Percentiles rank a stretch among this genome's conserved stretches.
phyloP scores from a whole-genome alignment of 2,888 invertebrate genomes.

The Sisyra nigra region DNA sequence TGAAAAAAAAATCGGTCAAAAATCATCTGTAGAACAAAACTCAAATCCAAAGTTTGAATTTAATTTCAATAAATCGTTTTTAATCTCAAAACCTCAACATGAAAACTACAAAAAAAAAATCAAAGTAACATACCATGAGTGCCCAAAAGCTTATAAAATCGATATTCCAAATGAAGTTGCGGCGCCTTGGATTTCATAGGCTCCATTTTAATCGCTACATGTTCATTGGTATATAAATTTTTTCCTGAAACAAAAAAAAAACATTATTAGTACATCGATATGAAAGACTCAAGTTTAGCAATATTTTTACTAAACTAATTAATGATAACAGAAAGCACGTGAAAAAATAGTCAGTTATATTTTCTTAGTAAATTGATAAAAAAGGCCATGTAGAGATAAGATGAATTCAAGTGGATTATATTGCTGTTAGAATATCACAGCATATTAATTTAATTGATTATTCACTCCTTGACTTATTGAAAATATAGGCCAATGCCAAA shows the following conservation, averaged over 20 bases:
- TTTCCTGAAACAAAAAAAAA: constrained; percentile 62
- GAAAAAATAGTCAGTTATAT: too few species aligned
- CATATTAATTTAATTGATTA: too few species aligned
- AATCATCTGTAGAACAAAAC: not conserved
- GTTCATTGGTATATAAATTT: constrained; percentile 99
- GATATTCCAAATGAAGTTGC: constrained; percentile 98
- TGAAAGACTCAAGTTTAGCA: too few species aligned
- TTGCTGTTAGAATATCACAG: too few species aligned
- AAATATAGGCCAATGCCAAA: too few species aligned
- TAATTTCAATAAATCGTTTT: not conserved
- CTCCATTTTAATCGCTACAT: constrained; percentile 99
- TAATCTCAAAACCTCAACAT: not conserved
- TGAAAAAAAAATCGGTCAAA: not conserved
- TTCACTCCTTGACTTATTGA: too few species aligned
- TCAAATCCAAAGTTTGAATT: not conserved
- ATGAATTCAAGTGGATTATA: too few species aligned
- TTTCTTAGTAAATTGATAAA: too few species aligned
- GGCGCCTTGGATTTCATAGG: constrained; percentile 99
- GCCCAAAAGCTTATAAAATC: constrained; percentile 99
- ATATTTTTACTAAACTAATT: too few species aligned
- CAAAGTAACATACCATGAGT: constrained; percentile 63
- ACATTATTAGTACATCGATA: constrained; percentile 6
- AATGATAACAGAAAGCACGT: too few species aligned
- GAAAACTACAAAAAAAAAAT: constrained; percentile 3
- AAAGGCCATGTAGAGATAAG: too few species aligned